A percentile compares a stretch with the other conserved stretches of the same genome.
phyloP scores from a whole-genome alignment of 2,888 invertebrate species.

The Hirtodrosophila trivittata region DNA sequence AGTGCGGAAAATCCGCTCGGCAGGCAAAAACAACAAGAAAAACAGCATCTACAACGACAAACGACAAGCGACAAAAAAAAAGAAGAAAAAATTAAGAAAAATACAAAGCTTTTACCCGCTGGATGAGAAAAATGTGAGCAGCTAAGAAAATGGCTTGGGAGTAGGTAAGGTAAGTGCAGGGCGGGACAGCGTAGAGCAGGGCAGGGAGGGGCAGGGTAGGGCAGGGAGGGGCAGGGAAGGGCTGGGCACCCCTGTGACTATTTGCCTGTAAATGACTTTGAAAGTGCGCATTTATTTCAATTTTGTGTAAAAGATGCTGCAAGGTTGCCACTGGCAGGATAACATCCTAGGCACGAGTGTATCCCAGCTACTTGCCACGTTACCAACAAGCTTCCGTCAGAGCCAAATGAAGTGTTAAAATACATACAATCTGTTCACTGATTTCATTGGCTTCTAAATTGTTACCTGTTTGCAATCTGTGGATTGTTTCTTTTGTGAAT shows the following conservation, averaged over 20 bases:
- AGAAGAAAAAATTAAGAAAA: slow-evolving; percentile 52
- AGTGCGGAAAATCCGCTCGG: slow-evolving; percentile 60
- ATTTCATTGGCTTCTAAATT: slow-evolving; percentile 42
- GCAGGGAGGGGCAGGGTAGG: neutral
- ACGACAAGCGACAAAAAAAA: slow-evolving; percentile 14
- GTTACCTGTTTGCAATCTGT: too few relatives aligned
- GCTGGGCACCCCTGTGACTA: slow-evolving; percentile 47
- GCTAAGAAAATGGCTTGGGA: slow-evolving; percentile 1
- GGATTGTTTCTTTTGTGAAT: too few relatives aligned
- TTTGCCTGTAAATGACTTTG: slow-evolving; percentile 69
- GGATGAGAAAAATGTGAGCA: slow-evolving; percentile 26
- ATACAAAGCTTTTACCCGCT: slow-evolving; percentile 45
- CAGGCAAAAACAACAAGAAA: slow-evolving; percentile 13
- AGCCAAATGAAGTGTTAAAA: slow-evolving; percentile 57
- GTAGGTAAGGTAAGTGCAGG: neutral
- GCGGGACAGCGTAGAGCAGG: neutral
- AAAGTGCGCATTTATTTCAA: slow-evolving; percentile 72
- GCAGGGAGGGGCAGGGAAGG: neutral
- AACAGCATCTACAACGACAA: slow-evolving; percentile 9
- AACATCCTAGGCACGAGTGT: neutral
- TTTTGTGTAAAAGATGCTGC: slow-evolving; percentile 30
- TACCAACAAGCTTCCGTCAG: slow-evolving; percentile 36
- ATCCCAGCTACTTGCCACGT: slow-evolving; percentile 9
- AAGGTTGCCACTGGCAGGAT: slow-evolving; percentile 9
- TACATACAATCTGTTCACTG: slow-evolving; percentile 49